Evolutionary conservation across 2,888 invertebrate genomes (phyloP).

Genomic region (Cordylochernes scorpioides): DNA sequence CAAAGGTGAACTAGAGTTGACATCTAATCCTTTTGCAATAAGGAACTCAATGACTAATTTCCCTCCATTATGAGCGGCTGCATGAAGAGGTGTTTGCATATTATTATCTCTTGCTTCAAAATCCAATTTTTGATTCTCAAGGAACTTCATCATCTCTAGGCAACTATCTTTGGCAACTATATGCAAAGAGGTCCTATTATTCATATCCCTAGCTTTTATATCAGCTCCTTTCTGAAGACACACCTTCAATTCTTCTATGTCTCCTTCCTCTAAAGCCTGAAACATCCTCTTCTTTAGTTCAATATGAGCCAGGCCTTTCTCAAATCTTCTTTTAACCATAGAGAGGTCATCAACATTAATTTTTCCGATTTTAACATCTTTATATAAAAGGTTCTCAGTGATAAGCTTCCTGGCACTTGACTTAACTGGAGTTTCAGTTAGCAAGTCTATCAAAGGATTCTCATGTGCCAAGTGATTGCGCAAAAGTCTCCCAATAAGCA

Average conservation of each 20-base stretch:
- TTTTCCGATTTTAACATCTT: slow-evolving; percentile 1
- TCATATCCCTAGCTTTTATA: slow-evolving; percentile 45
- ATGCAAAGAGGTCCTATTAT: slow-evolving; percentile 80
- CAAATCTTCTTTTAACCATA: slow-evolving; percentile 1
- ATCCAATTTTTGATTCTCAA: slow-evolving; percentile 24
- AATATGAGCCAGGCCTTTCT: background rate
- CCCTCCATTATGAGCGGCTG: slow-evolving; percentile 49
- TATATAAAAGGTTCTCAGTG: background rate
- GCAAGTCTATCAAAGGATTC: slow-evolving; percentile 2
- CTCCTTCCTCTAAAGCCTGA: slow-evolving; percentile 1
- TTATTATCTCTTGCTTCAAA: slow-evolving; percentile 1
- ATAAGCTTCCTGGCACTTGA: slow-evolving; percentile 2
- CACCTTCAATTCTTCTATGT: background rate
- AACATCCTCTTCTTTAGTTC: background rate
- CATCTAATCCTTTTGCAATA: slow-evolving; percentile 43
- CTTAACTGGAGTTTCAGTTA: background rate
- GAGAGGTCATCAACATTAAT: background rate
- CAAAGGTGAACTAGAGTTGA: slow-evolving; percentile 44
- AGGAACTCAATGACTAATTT: slow-evolving; percentile 33
- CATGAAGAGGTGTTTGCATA: slow-evolving; percentile 40
- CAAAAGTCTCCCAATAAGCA: slow-evolving; percentile 4
- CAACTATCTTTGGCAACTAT: slow-evolving; percentile 75
- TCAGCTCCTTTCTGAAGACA: slow-evolving; percentile 42
- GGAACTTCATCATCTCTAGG: slow-evolving; percentile 36
- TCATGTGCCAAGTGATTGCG: slow-evolving; percentile 5